Conservation (phyloP, 2,888 invertebrate genomes). For the Lymantria dispar region DNA sequence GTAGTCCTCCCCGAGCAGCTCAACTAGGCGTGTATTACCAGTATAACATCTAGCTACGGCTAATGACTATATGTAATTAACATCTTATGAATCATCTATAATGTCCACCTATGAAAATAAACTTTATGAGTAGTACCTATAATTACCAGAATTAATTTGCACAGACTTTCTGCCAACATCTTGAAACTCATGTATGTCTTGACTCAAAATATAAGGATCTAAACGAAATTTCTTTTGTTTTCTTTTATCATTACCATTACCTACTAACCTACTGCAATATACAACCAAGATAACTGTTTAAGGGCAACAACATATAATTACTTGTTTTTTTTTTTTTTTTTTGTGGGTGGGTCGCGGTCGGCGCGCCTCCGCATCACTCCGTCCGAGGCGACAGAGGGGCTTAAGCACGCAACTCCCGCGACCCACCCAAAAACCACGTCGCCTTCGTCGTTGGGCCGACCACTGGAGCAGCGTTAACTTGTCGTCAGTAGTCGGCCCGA, state of each 20-base stretch:
- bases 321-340: background rate
- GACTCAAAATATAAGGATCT: background rate
- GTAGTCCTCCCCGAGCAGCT: constrained; percentile 38
- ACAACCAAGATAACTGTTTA: background rate
- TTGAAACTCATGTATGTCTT: constrained; percentile 11
- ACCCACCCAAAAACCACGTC: too few relatives aligned
- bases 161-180: constrained; percentile 25
- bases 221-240: background rate
- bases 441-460: too few relatives aligned
- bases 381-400: too few relatives aligned
- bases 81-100: background rate
- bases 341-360: too few relatives aligned
- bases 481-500: too few relatives aligned
- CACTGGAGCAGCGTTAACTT: too few relatives aligned
- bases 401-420: too few relatives aligned
- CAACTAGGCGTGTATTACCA: background rate
- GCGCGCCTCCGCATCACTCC: too few relatives aligned
- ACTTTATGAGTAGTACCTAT: constrained; percentile 8
- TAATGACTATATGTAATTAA: background rate
- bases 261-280: background rate
- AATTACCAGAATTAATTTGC: constrained; percentile 21
- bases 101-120: background rate
- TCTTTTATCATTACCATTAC: background rate
- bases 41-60: background rate
- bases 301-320: too few relatives aligned